Evolutionary conservation across 2,888 invertebrate genomes (phyloP).

Genomic region (Empis livida): DNA sequence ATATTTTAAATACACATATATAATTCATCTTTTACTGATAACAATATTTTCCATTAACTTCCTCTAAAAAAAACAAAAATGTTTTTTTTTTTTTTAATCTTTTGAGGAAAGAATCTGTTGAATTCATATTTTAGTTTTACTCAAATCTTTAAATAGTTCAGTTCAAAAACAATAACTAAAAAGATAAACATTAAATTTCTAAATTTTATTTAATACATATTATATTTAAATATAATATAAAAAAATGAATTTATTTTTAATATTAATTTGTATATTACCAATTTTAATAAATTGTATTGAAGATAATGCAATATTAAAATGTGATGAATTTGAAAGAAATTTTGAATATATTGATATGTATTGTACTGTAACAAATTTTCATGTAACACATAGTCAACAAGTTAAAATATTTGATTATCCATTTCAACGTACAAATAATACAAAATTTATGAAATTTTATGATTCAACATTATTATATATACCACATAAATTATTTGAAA

Average conservation of each 20-base stretch:
- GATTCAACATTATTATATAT: conserved; percentile 30
- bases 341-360: conserved; percentile 25
- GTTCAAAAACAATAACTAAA: too few species aligned
- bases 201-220: too few species aligned
- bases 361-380: conserved; percentile 31
- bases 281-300: conserved; percentile 26
- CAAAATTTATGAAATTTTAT: conserved; percentile 34
- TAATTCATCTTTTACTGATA: too few species aligned
- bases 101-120: too few species aligned
- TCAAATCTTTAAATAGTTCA: too few species aligned
- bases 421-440: conserved; percentile 20
- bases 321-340: conserved; percentile 32
- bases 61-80: too few species aligned
- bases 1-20: too few species aligned
- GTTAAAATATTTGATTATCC: conserved; percentile 25
- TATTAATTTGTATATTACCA: conserved; percentile 14
- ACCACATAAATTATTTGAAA: conserved; percentile 31
- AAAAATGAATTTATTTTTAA: not conserved
- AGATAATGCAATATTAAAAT: conserved; percentile 27
- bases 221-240: not conserved
- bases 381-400: conserved; percentile 31
- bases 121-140: too few species aligned
- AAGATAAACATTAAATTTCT: too few species aligned
- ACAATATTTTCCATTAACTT: too few species aligned
- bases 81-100: too few species aligned